Conservation (phyloP, 2,888 invertebrate species). For the Scaeva pyrastri region DNA sequence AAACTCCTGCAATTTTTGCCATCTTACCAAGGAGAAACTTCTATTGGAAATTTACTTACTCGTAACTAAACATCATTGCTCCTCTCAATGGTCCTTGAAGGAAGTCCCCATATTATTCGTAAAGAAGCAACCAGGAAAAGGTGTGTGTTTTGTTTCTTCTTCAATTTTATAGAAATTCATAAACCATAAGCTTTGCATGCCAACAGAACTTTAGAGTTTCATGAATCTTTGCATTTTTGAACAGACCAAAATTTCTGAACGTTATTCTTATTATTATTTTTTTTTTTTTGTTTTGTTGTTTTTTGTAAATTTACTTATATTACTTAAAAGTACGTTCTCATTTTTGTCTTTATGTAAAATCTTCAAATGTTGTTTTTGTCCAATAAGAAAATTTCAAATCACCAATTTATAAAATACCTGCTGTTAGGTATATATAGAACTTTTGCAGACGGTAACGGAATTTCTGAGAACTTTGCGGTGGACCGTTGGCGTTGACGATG, state of each 20-base stretch:
- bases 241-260: background rate
- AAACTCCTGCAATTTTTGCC: background rate
- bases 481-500: background rate
- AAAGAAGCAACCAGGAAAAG: background rate
- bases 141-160: too few relatives aligned
- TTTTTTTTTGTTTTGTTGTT: too few relatives aligned
- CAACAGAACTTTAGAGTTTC: background rate
- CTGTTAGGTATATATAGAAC: background rate
- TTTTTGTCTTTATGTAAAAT: background rate
- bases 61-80: background rate
- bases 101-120: background rate
- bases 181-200: constrained; percentile 5
- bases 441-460: background rate
- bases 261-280: too few relatives aligned
- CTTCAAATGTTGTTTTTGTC: background rate
- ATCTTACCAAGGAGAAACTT: background rate
- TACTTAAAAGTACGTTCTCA: too few relatives aligned
- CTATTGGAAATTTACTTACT: constrained; percentile 4
- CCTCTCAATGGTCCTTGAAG: background rate
- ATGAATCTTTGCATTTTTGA: background rate
- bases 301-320: too few relatives aligned
- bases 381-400: background rate
- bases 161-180: background rate
- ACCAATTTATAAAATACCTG: constrained; percentile 9
- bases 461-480: background rate